A percentile compares a stretch with the other conserved stretches of the same genome.
Evolutionary conservation across 2,888 invertebrate genomes (phyloP).

Genomic region (Sycophila texana): DNA sequence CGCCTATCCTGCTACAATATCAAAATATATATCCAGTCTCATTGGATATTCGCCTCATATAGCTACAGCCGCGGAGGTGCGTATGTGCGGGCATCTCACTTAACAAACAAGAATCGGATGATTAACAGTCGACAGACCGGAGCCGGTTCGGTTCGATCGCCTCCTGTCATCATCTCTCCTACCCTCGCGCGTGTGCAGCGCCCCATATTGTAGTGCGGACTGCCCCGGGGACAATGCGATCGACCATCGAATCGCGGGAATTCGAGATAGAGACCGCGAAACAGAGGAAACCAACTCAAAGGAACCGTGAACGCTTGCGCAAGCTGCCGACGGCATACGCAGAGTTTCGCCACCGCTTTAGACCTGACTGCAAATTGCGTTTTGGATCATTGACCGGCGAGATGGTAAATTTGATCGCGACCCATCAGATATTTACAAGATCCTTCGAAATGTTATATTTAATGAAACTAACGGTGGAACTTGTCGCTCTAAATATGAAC

Average conservation of each 20-base stretch:
- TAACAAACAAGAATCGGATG: slow-evolving; percentile 72
- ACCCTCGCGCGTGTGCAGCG: no score
- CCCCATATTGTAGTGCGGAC: background rate
- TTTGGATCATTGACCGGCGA: background rate
- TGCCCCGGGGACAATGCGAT: slow-evolving; percentile 53
- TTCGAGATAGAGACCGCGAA: slow-evolving; percentile 20
- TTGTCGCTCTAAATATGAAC: no score
- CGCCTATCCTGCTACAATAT: no score
- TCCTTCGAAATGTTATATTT: no score
- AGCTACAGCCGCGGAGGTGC: slow-evolving; percentile 34
- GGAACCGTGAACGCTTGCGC: slow-evolving; percentile 10
- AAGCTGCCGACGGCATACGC: background rate
- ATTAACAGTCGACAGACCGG: slow-evolving; percentile 67
- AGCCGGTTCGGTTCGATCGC: slow-evolving; percentile 1
- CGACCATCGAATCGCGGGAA: slow-evolving; percentile 20
- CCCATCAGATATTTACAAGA: background rate
- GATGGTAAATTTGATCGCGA: background rate
- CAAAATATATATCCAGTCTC: no score
- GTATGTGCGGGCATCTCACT: slow-evolving; percentile 67
- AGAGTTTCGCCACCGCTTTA: slow-evolving; percentile 4
- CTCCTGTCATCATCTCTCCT: slow-evolving; percentile 48
- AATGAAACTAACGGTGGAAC: no score
- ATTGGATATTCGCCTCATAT: background rate
- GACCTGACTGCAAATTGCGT: background rate
- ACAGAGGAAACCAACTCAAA: slow-evolving; percentile 6